Conservation (phyloP, 2,888 invertebrate species). For the Caenorhabditis angaria region DNA sequence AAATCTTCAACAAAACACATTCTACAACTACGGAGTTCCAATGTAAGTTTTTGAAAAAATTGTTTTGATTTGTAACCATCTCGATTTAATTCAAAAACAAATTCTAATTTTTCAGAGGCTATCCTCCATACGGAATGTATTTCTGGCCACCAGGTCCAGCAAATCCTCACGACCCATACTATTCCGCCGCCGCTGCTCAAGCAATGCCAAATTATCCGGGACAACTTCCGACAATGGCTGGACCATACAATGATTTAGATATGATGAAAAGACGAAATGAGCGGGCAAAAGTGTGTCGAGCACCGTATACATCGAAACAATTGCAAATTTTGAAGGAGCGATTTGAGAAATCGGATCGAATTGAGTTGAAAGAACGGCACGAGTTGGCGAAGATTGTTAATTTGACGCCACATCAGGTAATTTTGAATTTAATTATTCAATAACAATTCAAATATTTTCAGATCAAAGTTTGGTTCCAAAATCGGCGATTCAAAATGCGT, state of each 20-base stretch:
- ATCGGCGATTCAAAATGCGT: slow-evolving; percentile 28
- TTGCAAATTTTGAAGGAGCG: not conserved
- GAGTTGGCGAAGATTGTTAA: slow-evolving; percentile 8
- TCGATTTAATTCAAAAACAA: too few relatives aligned
- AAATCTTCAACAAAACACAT: too few relatives aligned
- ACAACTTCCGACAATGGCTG: not conserved
- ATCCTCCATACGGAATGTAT: slow-evolving; percentile 5
- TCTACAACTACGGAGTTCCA: not conserved
- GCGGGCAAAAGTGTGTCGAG: not conserved
- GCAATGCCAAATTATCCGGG: not conserved
- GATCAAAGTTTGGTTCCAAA: slow-evolving; percentile 48
- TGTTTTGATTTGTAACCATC: too few relatives aligned
- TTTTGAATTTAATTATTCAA: not conserved
- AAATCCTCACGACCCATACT: not conserved
- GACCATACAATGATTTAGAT: not conserved
- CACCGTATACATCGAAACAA: slow-evolving; percentile 15
- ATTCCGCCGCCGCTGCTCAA: not conserved
- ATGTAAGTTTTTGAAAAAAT: not conserved
- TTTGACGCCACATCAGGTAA: slow-evolving; percentile 10
- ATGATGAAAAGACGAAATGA: slow-evolving; percentile 1
- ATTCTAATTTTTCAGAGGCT: not conserved
- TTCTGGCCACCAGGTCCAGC: slow-evolving; percentile 4
- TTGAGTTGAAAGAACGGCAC: slow-evolving; percentile 15
- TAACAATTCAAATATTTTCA: slow-evolving; percentile 7
- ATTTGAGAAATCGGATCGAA: slow-evolving; percentile 3